Evolutionary conservation across 2,888 invertebrate species (phyloP), one percentile per base, ranked within the genome.

Genomic region (Exephanes ischioxanthus): DNA sequence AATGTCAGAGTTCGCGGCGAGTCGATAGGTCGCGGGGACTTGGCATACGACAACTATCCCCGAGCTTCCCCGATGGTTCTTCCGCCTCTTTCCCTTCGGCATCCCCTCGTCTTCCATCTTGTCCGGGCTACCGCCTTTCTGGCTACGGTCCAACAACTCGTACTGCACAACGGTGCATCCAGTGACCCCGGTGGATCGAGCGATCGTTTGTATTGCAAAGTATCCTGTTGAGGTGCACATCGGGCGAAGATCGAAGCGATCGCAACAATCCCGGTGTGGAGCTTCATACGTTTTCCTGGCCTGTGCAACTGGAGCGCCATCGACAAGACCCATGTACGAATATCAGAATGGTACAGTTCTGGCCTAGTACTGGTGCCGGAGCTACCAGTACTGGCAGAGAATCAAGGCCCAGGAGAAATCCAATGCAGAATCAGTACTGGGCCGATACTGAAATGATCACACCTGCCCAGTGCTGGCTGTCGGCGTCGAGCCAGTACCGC

Each of bases 1-100:
- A 85, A 85, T 85, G 85, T 79, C 82, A 82, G 76, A 85, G 85
- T 85, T 85, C 85, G 85, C 71, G 82, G 70, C 75, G 76, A 79
- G 85, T 85, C 82, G 82, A 79, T 85, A 82, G 82, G 85, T 85
- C 85, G 82, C n/a, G 79, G 26, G 26, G 55, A 85, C 79, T 85
- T 80, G 82, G 79, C 82, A 70, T 58, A 70, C 45, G 77, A 78
- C 75, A 66, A 75, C 79, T 51, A 68, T 55, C 37, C 70, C 55
- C 61, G 61, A 78, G 67, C 67, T 75, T 75, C 75, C 71, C 45
- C 45, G 58, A n/a, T 4, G 14, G 41, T 9, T 68, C 45, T 63
- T 72, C 72, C 66, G 33, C 66, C 66, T 7, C 41, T 84, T 48
- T 63, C 41, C 51, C 19, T 26, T 41, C 67, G 33, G 30, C n/a